Conservation (phyloP, 1,140 invertebrate species). For the Macrobrachium rosenbergii region DNA sequence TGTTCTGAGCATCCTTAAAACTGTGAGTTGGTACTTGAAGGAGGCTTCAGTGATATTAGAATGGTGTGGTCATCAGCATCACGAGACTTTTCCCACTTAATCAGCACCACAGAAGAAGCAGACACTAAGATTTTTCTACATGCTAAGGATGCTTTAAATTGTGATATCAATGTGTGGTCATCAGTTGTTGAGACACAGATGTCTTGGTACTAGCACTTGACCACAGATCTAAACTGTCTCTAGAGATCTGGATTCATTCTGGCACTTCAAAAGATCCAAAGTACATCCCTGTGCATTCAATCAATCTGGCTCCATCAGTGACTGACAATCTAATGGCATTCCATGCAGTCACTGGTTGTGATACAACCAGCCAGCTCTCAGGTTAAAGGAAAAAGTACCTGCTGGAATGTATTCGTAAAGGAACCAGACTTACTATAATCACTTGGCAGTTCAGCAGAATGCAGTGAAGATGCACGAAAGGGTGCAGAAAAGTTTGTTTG, state of each 20-base stretch:
- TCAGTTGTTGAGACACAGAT: constrained; percentile 18
- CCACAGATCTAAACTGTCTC: constrained; percentile 18
- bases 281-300: constrained; percentile 21
- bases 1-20: too few species aligned
- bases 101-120: too few species aligned
- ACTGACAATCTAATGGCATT: constrained; percentile 25
- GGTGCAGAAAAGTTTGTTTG: constrained; percentile 34
- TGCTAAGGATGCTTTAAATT: too few species aligned
- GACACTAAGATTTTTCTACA: too few species aligned
- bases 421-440: constrained; percentile 6
- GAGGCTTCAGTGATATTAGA: too few species aligned
- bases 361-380: neutral
- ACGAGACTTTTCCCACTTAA: too few species aligned
- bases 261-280: constrained; percentile 30
- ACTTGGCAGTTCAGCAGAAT: constrained; percentile 11
- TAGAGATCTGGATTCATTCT: constrained; percentile 16
- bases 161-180: too few species aligned
- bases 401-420: constrained; percentile 22
- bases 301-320: constrained; percentile 15
- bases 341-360: constrained; percentile 24
- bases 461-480: constrained; percentile 2
- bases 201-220: constrained; percentile 2
- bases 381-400: constrained; percentile 18
- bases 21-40: too few species aligned
- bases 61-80: too few species aligned